These are phyloP conservation scores for Bombus sylvicola DNA, from an alignment of 1,140 invertebrate genomes.

Conservation along the genomic window DNA sequence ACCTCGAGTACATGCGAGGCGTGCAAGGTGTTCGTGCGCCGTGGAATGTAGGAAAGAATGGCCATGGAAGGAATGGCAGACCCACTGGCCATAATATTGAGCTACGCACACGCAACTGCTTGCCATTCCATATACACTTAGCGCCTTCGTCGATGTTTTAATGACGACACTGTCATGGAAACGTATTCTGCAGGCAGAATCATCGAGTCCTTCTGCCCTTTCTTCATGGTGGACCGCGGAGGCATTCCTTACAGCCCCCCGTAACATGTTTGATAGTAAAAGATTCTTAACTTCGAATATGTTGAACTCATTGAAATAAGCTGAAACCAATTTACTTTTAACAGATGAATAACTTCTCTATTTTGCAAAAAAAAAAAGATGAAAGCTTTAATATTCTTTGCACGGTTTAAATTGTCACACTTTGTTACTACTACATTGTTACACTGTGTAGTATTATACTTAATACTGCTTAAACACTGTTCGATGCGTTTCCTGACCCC, in stretches of 20 bases:
- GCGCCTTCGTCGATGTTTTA: conserved; percentile 4
- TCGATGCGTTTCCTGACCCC: too few species aligned
- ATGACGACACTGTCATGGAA: conserved; percentile 27
- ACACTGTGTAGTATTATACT: too few species aligned
- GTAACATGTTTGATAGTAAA: background rate
- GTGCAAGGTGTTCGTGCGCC: background rate
- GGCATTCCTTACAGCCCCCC: conserved; percentile 7
- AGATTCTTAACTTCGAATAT: background rate
- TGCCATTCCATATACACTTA: conserved; percentile 21
- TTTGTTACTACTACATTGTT: too few species aligned
- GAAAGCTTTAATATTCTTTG: too few species aligned
- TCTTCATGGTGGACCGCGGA: background rate
- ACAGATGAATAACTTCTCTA: background rate
- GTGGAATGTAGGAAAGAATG: conserved; percentile 19
- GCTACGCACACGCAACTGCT: conserved; percentile 11
- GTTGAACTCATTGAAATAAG: background rate
- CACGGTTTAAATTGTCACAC: too few species aligned
- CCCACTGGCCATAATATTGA: conserved; percentile 24
- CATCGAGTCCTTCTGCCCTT: background rate
- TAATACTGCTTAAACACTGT: too few species aligned
- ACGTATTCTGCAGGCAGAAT: background rate
- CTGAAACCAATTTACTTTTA: background rate
- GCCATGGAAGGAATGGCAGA: conserved; percentile 28
- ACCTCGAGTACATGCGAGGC: background rate
- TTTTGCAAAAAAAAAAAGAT: background rate